Conservation (phyloP, 2,888 invertebrate genomes). For the Apoda limacodes region DNA sequence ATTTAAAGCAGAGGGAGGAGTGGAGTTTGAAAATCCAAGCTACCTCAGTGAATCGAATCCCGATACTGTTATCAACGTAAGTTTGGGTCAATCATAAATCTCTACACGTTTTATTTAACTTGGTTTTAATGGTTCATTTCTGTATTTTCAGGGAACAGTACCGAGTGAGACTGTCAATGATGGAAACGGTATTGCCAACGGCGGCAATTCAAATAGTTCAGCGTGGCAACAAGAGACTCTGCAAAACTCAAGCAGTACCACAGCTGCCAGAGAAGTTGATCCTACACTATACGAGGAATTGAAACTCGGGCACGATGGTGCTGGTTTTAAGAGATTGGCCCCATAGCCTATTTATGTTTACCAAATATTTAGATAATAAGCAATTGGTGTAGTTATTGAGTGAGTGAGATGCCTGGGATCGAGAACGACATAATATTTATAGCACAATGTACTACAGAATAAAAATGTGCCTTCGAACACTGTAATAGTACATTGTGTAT, state of each 20-base stretch:
- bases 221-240: constrained; percentile 79
- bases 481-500: no score
- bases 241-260: constrained; percentile 51
- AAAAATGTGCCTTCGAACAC: no score
- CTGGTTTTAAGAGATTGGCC: constrained; percentile 84
- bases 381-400: no score
- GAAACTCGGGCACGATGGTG: constrained; percentile 81
- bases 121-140: neutral
- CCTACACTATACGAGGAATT: constrained; percentile 85
- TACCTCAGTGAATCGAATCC: constrained; percentile 82
- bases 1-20: constrained; percentile 77
- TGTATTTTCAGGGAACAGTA: constrained; percentile 37
- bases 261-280: constrained; percentile 72
- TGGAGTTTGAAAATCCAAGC: constrained; percentile 88
- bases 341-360: constrained; percentile 62
- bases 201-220: constrained; percentile 66
- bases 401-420: no score
- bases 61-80: constrained; percentile 80
- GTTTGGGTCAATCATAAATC: constrained; percentile 22
- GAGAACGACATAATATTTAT: no score
- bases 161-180: constrained; percentile 45
- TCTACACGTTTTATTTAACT: neutral
- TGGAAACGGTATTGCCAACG: constrained; percentile 45
- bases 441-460: no score
- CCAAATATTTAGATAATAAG: constrained; percentile 18